phyloP scores from a whole-genome alignment of 2,888 invertebrate genomes.

The Neria commutata region DNA sequence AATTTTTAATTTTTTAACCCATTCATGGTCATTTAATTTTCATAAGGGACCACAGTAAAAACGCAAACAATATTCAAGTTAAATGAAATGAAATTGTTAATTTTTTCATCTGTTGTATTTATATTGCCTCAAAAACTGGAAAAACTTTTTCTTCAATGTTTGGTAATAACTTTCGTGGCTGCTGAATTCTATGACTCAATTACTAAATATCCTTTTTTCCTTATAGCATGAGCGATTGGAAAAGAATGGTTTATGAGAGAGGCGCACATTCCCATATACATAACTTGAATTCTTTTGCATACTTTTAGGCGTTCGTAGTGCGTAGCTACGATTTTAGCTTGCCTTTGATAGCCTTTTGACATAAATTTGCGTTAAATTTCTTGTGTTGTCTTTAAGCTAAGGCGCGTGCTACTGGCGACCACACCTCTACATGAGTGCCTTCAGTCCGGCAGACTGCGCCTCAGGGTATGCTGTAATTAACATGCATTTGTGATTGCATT shows the following conservation, averaged over 20 bases:
- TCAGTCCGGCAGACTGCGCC: background rate
- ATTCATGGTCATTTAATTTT: too few species aligned
- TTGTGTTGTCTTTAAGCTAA: background rate
- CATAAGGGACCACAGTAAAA: too few species aligned
- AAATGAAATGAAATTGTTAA: too few species aligned
- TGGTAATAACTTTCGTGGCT: too few species aligned
- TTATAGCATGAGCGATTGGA: background rate
- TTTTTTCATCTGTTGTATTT: too few species aligned
- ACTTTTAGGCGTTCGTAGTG: background rate
- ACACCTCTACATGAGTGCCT: background rate
- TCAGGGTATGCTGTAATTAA: slow-evolving; percentile 40
- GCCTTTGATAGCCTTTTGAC: too few species aligned
- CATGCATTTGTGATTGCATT: slow-evolving; percentile 49
- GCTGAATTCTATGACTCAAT: background rate
- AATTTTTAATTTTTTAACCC: background rate
- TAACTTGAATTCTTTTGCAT: background rate
- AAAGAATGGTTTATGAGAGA: background rate
- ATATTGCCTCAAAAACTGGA: too few species aligned
- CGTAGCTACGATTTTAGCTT: background rate
- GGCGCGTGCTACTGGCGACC: background rate
- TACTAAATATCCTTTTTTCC: background rate
- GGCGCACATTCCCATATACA: background rate
- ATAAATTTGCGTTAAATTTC: too few species aligned
- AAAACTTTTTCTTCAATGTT: too few species aligned
- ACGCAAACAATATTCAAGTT: too few species aligned